phyloP scores from a whole-genome alignment of 2,797 vertebrate species.

The Octomys mimax region DNA sequence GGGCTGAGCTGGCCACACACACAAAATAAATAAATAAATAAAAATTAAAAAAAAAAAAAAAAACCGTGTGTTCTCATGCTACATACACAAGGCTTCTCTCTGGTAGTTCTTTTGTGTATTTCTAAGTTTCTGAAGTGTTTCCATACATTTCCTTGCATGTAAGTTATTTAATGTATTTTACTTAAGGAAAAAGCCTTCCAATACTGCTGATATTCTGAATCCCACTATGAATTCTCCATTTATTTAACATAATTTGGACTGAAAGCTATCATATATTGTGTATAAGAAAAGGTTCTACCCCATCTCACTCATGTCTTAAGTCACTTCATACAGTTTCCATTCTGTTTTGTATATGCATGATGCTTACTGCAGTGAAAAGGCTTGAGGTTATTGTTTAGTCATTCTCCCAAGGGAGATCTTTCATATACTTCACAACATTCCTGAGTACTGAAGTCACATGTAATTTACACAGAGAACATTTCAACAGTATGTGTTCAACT shows the following conservation, averaged over 20 bases:
- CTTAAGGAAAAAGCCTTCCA: not conserved
- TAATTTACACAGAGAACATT: not conserved
- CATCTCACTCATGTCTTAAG: not conserved
- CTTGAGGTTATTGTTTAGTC: too few relatives aligned
- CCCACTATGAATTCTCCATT: not conserved
- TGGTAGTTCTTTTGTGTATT: not conserved
- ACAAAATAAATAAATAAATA: too few relatives aligned
- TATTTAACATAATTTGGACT: too few relatives aligned
- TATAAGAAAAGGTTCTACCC: not conserved
- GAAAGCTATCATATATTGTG: too few relatives aligned
- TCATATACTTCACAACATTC: not conserved
- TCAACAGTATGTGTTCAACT: not conserved
- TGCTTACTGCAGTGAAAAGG: not conserved
- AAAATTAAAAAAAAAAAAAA: too few relatives aligned
- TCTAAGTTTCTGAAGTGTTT: not conserved
- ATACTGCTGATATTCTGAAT: not conserved
- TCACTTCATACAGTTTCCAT: not conserved
- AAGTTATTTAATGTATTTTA: not conserved
- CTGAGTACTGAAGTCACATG: not conserved
- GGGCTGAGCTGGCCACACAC: too few relatives aligned
- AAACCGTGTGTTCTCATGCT: not conserved
- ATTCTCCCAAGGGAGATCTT: not conserved
- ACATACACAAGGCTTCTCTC: too few relatives aligned
- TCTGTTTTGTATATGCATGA: not conserved
- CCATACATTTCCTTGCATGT: not conserved